Conservation (phyloP, 2,888 invertebrate genomes). For the Amaurobius ferox region DNA sequence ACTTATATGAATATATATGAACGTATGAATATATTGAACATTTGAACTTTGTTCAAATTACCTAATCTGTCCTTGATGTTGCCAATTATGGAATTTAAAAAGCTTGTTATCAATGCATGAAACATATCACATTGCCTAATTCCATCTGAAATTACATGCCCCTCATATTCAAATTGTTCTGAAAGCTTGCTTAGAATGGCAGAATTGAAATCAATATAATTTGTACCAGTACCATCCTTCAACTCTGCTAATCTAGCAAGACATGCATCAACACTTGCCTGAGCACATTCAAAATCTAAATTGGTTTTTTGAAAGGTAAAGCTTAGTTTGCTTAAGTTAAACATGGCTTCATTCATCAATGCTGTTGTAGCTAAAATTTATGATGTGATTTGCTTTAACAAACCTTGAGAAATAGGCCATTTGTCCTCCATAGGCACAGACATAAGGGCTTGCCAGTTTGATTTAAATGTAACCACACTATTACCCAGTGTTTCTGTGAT, state of each 20-base stretch:
- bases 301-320: background rate
- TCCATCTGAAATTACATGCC: too few relatives aligned
- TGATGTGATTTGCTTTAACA: background rate
- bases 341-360: conserved; percentile 10
- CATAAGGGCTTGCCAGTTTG: background rate
- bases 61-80: too few relatives aligned
- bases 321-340: background rate
- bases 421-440: conserved; percentile 4
- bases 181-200: too few relatives aligned
- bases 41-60: too few relatives aligned
- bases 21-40: too few relatives aligned
- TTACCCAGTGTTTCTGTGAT: too few relatives aligned
- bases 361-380: conserved; percentile 17
- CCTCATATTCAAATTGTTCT: too few relatives aligned
- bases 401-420: conserved; percentile 1
- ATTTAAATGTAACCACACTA: background rate
- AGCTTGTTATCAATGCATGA: too few relatives aligned
- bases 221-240: background rate
- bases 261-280: background rate
- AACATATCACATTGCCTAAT: too few relatives aligned
- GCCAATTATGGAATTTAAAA: too few relatives aligned
- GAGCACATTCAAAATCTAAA: conserved; percentile 4
- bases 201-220: background rate
- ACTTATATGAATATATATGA: too few relatives aligned
- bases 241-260: background rate